phyloP scores from a whole-genome alignment of 2,113 vertebrate species.

The Scopus umbretta region DNA sequence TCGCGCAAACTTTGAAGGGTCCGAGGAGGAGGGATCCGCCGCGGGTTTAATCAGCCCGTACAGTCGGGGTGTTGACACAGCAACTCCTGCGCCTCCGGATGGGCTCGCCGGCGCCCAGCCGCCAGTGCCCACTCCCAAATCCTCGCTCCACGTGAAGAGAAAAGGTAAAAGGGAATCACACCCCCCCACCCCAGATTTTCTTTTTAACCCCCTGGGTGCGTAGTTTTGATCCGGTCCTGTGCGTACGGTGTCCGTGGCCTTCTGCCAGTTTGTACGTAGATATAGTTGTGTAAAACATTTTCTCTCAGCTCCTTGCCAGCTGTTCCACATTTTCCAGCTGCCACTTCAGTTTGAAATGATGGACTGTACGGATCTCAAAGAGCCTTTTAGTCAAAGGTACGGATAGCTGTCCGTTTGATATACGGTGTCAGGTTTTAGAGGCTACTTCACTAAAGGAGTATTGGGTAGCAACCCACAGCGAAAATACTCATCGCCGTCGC shows the following conservation, averaged over 20 bases:
- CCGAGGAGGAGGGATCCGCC: neutral
- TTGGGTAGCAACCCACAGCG: neutral
- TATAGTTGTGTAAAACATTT: slow-evolving; percentile 91
- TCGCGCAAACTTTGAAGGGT: neutral
- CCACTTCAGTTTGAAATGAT: slow-evolving; percentile 77
- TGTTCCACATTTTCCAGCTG: slow-evolving; percentile 91
- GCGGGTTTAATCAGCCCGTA: neutral
- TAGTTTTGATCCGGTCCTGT: neutral
- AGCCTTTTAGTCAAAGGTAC: slow-evolving; percentile 45
- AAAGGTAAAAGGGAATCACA: neutral
- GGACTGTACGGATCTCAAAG: slow-evolving; percentile 73
- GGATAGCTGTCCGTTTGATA: neutral
- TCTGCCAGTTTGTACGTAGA: slow-evolving; percentile 79
- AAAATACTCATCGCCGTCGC: neutral
- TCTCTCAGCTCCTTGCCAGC: slow-evolving; percentile 84
- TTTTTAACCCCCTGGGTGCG: slow-evolving; percentile 13
- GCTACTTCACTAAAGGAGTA: neutral
- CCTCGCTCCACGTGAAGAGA: neutral
- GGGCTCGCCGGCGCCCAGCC: neutral
- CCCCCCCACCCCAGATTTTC: neutral
- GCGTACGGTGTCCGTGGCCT: slow-evolving; percentile 58
- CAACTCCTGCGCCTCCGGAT: neutral
- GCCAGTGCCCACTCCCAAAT: neutral
- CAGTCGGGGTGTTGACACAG: neutral
- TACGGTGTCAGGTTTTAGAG: neutral